Conservation (phyloP, 2,888 invertebrate genomes). For the Emesis furor region DNA sequence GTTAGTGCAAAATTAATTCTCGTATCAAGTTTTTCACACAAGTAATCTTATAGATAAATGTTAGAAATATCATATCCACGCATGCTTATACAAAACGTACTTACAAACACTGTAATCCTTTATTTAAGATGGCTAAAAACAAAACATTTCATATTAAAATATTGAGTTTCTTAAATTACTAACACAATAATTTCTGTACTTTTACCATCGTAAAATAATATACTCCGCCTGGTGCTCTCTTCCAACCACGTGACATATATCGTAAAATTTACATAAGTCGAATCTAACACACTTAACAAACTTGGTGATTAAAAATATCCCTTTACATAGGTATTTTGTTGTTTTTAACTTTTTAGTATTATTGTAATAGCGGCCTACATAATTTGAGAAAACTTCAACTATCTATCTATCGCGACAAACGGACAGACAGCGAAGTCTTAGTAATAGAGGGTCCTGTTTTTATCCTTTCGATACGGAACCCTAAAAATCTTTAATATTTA, state of each 20-base stretch:
- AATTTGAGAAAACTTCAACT: constrained; percentile 10
- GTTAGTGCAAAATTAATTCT: constrained; percentile 14
- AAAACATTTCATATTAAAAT: constrained; percentile 11
- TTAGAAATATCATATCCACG: constrained; percentile 14
- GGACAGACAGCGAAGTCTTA: constrained; percentile 14
- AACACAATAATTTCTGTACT: constrained; percentile 14
- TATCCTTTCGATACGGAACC: constrained; percentile 14
- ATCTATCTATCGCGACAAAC: constrained; percentile 14
- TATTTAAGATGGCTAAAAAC: constrained; percentile 13
- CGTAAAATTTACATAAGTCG: constrained; percentile 11
- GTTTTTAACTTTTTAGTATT: constrained; percentile 14
- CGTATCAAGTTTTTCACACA: constrained; percentile 11
- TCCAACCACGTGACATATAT: constrained; percentile 14
- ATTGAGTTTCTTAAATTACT: constrained; percentile 14
- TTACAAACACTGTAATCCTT: constrained; percentile 14
- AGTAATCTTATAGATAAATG: constrained; percentile 12
- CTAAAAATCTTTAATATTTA: constrained; percentile 14
- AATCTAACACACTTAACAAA: constrained; percentile 14
- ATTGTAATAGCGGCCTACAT: constrained; percentile 14
- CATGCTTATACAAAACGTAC: constrained; percentile 9
- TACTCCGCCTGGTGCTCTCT: constrained; percentile 14
- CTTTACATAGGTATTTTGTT: constrained; percentile 14
- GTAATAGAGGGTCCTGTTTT: constrained; percentile 11
- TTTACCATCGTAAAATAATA: constrained; percentile 14
- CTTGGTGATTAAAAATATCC: constrained; percentile 14